Base-by-base conservation (phyloP, 2,888 invertebrate genomes). In the Lasioglossum pauxillum region DNA sequence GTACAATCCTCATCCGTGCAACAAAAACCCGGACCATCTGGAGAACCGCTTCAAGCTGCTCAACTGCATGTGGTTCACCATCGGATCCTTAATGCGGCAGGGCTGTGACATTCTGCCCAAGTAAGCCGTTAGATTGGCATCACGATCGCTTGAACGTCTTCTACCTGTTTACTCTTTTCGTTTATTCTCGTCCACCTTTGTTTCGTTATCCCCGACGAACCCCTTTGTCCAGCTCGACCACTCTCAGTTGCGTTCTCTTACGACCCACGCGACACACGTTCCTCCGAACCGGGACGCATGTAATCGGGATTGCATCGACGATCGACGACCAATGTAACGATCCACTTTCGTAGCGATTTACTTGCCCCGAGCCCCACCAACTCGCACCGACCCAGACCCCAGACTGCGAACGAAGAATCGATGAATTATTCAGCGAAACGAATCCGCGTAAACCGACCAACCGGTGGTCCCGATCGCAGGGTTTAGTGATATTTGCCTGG, bases 11-110 rank as follows among this genome's bases (percentile, higher is more conserved):
- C 98, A 98, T 93, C 98, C 98, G 88, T 97, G 98, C 94, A 98
- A 98, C 95, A 96, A 97, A 94, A 97, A 97, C 96, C 97, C 97
- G 93, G 97, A 98, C 92, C 97, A 97, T 90, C 96, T 98, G 95
- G 98, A 99, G 96, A 99, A 98, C 95, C 98, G 98, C 95, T 99
- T 99, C 96, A 98, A 98, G 84, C 96, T 98, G 95, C 96, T 98
- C 96, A 99, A 99, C 96, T 98, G 98, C 96, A 97, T 99, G 96
- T 99, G 99, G 99, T 99, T 99, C 96, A 98, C 98, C 92, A 98
- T 99, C 92, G 98, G 98, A 93, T 98, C 98, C 73, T 96, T 99
- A 93, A 98, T 99, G 98, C 98, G 98, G 95, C 99, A 99, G 96
- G 98, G 99, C 95, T 98, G 98, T 96, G 98, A 99, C 96, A 98